Base-by-base conservation (phyloP, 2,113 vertebrate species). In the Pterocles orientalis region DNA sequence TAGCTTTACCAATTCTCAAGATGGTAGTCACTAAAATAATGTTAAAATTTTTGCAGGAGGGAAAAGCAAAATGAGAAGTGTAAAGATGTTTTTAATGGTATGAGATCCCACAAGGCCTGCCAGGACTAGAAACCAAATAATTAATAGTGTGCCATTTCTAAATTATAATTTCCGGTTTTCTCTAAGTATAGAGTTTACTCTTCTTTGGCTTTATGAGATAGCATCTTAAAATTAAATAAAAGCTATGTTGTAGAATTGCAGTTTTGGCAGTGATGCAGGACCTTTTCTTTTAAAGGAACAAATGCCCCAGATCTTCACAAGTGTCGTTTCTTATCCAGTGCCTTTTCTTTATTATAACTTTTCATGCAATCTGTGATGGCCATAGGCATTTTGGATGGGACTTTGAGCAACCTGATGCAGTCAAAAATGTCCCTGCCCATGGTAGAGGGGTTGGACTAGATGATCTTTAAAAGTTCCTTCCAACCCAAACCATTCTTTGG, bases 171-270 rank as follows among this genome's bases (percentile, higher is more conserved):
- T 92, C 64, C 36, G 50, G 11, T 39, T 94, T 93, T 50, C 26
- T n/a, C 2, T 64, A 23, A 75, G 31, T 72, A 23, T 31, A 47
- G 41, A 73, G 14, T 7, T 92, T 92, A 50, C 28, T 72, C 25
- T 73, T 88, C n/a, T 51, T 54, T 14, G 34, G 21, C 31, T 80
- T 92, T 85, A 64, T 91, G 33, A 76, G 33, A 34, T 26, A 90
- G 7, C 8, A 88, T 85, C 62, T 72, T 75, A 82, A 87, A 95
- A 64, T 64, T 26, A 89, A 85, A 65, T 82, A 51, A 95, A 96
- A 69, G 9, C 36, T 82, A 7, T 31, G 23, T 26, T 75, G 25
- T 72, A 47, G 45, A 29, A 72, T 31, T 85, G 58, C n/a, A 73
- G 20, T 86, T 96, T 91, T 88, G 54, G 28, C 53, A 76, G 21